phyloP scores from a whole-genome alignment of 1,140 invertebrate species.

The Hypothenemus hampei region DNA sequence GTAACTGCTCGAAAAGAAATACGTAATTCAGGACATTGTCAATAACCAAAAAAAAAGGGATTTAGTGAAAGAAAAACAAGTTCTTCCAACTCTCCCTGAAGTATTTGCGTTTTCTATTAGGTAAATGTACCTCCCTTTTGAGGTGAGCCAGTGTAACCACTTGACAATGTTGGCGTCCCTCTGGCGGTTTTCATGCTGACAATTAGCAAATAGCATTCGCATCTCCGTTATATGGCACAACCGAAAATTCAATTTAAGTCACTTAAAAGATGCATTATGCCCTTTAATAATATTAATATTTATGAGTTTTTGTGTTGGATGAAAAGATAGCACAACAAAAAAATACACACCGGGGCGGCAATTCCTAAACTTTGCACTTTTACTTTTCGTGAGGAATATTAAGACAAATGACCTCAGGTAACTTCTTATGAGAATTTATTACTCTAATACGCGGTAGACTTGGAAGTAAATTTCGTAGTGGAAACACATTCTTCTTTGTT shows the following conservation, averaged over 20 bases:
- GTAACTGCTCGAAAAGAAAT: too few species aligned
- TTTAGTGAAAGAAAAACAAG: too few species aligned
- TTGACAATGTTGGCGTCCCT: constrained; percentile 3
- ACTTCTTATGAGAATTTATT: constrained; percentile 29
- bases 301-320: too few species aligned
- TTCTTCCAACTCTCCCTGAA: too few species aligned
- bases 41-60: too few species aligned
- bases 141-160: neutral
- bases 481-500: constrained; percentile 27
- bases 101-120: too few species aligned
- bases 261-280: too few species aligned
- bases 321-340: too few species aligned
- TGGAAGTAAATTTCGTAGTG: constrained; percentile 25
- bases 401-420: constrained; percentile 28
- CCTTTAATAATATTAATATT: too few species aligned
- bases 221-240: constrained; percentile 3
- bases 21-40: too few species aligned
- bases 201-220: constrained; percentile 7
- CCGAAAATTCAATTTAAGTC: neutral
- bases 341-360: neutral
- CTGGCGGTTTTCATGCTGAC: constrained; percentile 10
- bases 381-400: constrained; percentile 23
- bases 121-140: neutral
- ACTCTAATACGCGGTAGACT: constrained; percentile 27
- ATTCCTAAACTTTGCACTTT: constrained; percentile 24